Evolutionary conservation across 2,113 vertebrate species (phyloP).

Genomic region (Nothocercus nigrocapillus): DNA sequence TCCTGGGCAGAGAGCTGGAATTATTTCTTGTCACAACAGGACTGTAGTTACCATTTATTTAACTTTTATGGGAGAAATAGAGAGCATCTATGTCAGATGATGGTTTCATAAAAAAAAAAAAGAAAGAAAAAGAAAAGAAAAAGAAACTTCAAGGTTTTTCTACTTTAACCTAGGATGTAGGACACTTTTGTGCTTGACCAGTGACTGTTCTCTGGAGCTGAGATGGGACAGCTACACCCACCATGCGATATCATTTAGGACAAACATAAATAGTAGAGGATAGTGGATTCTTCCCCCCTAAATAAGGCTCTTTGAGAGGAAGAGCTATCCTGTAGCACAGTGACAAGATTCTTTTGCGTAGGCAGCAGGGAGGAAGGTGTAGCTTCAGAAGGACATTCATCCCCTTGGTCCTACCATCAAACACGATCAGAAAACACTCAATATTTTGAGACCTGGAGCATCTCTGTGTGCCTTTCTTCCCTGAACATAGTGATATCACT

Average conservation of each 20-base stretch:
- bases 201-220: not conserved
- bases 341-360: not conserved
- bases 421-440: not conserved
- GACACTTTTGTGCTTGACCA: not conserved
- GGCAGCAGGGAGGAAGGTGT: not conserved
- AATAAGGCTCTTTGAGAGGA: not conserved
- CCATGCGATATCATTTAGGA: not conserved
- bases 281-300: not conserved
- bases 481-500: not conserved
- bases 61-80: not conserved
- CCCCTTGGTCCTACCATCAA: not conserved
- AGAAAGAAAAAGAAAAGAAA: not conserved
- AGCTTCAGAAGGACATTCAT: not conserved
- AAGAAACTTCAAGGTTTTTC: not conserved
- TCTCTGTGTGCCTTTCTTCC: not conserved
- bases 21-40: constrained; percentile 15
- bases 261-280: fast-evolving
- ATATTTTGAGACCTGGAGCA: not conserved
- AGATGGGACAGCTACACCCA: not conserved
- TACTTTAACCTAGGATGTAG: not conserved
- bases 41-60: constrained; percentile 11
- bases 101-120: not conserved
- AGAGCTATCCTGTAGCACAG: not conserved
- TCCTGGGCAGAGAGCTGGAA: not conserved
- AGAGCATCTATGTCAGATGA: not conserved